Conservation (phyloP, 2,113 vertebrate species). For the Platichthys flesus region DNA sequence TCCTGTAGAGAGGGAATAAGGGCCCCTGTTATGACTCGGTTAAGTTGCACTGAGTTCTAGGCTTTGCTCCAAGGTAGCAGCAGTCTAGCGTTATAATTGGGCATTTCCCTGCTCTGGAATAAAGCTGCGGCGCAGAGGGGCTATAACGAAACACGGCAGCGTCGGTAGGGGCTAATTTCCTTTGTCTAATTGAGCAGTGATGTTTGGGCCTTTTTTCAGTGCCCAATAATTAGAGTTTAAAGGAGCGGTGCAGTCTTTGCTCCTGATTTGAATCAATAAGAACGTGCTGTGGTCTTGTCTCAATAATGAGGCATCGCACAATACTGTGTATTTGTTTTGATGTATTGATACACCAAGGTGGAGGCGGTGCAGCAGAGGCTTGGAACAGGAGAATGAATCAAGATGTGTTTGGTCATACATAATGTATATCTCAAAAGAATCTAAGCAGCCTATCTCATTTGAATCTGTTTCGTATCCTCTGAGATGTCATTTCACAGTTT, state of each 20-base stretch:
- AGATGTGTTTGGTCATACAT: neutral
- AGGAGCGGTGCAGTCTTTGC: conserved; percentile 41
- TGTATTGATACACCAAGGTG: conserved; percentile 17
- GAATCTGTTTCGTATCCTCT: neutral
- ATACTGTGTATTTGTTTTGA: neutral
- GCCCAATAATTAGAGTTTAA: conserved; percentile 65
- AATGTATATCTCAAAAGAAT: conserved; percentile 4
- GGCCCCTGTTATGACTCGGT: conserved; percentile 62
- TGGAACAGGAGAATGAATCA: neutral
- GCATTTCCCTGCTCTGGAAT: conserved; percentile 70
- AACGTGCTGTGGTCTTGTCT: conserved; percentile 24
- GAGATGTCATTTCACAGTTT: neutral
- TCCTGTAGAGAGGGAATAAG: conserved; percentile 72
- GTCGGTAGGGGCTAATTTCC: conserved; percentile 67
- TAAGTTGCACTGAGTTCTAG: conserved; percentile 66
- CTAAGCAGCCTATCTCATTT: neutral
- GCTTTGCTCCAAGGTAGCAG: conserved; percentile 75
- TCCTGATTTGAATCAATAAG: conserved; percentile 54
- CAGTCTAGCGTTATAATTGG: conserved; percentile 78
- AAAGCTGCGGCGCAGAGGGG: conserved; percentile 62
- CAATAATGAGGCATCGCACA: conserved; percentile 29
- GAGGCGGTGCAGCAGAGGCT: neutral
- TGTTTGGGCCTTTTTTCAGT: conserved; percentile 65
- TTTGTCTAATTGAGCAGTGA: conserved; percentile 74
- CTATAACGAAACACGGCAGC: conserved; percentile 52